phyloP scores from a whole-genome alignment of 2,888 invertebrate species.

The Bellardia pandia region DNA sequence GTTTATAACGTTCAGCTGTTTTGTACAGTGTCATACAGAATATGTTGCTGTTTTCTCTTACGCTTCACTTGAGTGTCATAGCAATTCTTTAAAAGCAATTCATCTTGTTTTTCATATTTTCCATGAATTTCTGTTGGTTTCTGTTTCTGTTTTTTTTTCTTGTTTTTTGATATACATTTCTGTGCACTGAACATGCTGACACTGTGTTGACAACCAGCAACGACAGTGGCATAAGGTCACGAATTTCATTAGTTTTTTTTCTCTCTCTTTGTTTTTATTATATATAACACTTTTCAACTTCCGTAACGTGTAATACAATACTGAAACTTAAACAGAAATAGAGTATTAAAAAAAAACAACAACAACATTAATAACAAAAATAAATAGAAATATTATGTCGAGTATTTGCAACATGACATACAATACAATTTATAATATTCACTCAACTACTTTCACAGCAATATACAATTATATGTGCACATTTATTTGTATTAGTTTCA shows the following conservation, averaged over 20 bases:
- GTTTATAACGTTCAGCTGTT: background rate
- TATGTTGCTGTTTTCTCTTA: conserved; percentile 4
- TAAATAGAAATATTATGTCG: conserved; percentile 31
- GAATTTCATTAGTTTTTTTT: conserved; percentile 81
- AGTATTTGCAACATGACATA: conserved; percentile 20
- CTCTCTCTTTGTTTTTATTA: conserved; percentile 2
- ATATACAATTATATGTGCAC: background rate
- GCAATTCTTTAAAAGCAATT: conserved; percentile 37
- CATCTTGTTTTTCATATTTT: conserved; percentile 6
- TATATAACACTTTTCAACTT: conserved; percentile 58
- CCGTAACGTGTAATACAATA: conserved; percentile 62
- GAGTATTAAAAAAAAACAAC: conserved; percentile 24
- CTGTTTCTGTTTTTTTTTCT: conserved; percentile 2
- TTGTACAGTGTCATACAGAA: conserved; percentile 44
- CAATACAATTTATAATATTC: conserved; percentile 39
- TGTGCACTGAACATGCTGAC: conserved; percentile 65
- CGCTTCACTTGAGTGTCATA: conserved; percentile 1
- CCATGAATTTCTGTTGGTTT: too few species aligned
- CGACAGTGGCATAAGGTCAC: conserved; percentile 78
- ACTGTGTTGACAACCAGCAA: conserved; percentile 69
- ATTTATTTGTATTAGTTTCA: conserved; percentile 2
- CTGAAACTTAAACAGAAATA: conserved; percentile 33
- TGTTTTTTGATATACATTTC: background rate
- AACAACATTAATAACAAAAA: conserved; percentile 16
- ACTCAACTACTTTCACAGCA: conserved; percentile 10